Conservation (phyloP, 2,797 vertebrate species). For the Gambelia wislizenii region DNA sequence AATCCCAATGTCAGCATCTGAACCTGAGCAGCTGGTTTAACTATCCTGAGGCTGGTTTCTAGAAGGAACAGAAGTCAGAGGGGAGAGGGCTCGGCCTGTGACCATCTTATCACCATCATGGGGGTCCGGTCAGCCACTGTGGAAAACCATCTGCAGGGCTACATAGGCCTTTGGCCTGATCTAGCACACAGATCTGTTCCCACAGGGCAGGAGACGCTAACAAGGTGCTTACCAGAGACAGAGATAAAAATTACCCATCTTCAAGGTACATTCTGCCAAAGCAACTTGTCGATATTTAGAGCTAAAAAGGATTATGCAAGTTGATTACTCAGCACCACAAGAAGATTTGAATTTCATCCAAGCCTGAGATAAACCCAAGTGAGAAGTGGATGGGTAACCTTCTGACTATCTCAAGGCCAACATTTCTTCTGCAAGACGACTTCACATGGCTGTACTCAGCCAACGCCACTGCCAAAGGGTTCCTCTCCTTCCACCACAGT, state of each 20-base stretch:
- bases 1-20: neutral
- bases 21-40: neutral
- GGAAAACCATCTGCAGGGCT: neutral
- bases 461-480: neutral
- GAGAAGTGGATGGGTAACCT: constrained; percentile 19
- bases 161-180: neutral
- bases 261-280: neutral
- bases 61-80: neutral
- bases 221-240: constrained; percentile 16
- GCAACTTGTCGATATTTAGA: constrained; percentile 20
- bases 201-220: neutral
- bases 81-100: neutral
- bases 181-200: neutral
- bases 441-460: too few species aligned
- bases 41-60: neutral
- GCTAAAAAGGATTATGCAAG: constrained; percentile 1
- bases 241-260: constrained; percentile 43
- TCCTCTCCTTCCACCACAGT: neutral
- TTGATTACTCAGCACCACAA: constrained; percentile 34
- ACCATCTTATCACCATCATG: neutral
- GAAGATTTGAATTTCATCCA: constrained; percentile 28
- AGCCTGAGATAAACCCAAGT: neutral
- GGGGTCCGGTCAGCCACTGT: neutral
- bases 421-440: neutral
- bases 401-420: neutral